A percentile compares a stretch with the other conserved stretches of the same genome.
These are phyloP conservation scores for Etheostoma spectabile DNA, from an alignment of 2,113 vertebrate species.

Conservation along the genomic window DNA sequence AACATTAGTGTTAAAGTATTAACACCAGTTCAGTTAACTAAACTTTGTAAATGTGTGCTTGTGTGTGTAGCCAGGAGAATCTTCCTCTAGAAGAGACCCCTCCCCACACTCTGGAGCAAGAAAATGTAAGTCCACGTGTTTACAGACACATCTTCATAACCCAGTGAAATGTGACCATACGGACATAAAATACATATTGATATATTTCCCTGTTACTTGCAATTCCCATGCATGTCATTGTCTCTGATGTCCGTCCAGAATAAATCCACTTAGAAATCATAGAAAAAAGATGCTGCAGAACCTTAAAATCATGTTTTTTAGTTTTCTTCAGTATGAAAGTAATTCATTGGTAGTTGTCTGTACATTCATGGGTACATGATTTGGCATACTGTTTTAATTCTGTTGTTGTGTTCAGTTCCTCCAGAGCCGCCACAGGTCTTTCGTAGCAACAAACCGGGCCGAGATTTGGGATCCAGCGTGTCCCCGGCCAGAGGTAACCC, in stretches of 20 bases:
- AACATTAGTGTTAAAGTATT: background rate
- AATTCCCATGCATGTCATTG: no score
- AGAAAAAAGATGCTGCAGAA: background rate
- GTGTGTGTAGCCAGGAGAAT: constrained; percentile 32
- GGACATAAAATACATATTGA: no score
- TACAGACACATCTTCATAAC: no score
- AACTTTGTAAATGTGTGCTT: background rate
- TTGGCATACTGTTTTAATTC: background rate
- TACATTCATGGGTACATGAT: no score
- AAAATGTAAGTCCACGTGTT: constrained; percentile 57
- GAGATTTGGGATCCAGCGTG: constrained; percentile 24
- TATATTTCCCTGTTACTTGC: no score
- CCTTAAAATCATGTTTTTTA: no score
- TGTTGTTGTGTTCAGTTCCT: constrained; percentile 43
- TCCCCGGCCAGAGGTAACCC: constrained; percentile 62
- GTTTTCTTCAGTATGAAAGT: no score
- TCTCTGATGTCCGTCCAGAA: no score
- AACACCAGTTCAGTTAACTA: background rate
- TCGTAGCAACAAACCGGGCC: constrained; percentile 65
- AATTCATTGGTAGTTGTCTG: no score
- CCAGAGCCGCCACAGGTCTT: constrained; percentile 57
- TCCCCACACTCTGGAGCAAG: constrained; percentile 57
- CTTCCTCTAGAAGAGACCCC: constrained; percentile 58
- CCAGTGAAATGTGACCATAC: no score
- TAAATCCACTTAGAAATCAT: no score